Percentiles rank a stretch among this genome's conserved stretches.
These are phyloP conservation scores for Tonatia bakeri DNA, from an alignment of 2,113 vertebrate genomes.

Conservation along the genomic window DNA sequence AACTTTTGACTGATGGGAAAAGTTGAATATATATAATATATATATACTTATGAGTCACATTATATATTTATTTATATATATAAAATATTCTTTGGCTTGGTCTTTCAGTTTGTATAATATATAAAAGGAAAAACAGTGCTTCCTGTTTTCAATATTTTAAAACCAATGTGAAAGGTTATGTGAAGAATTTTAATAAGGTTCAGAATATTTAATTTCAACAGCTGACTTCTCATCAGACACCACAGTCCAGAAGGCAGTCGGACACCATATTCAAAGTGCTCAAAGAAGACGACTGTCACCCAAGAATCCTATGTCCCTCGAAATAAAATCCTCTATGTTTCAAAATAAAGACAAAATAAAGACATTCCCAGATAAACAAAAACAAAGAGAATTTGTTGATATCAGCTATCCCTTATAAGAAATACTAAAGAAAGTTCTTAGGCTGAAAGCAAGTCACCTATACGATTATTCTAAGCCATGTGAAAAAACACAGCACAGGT, in stretches of 20 bases:
- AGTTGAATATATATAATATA: background rate
- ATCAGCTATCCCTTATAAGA: background rate
- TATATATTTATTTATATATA: background rate
- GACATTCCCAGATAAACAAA: background rate
- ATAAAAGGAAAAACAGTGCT: background rate
- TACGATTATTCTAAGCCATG: background rate
- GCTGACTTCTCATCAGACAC: background rate
- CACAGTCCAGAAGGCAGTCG: background rate
- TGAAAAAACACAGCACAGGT: background rate
- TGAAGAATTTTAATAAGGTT: background rate
- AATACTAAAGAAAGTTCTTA: background rate
- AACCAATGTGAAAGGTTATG: background rate
- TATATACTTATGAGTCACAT: background rate
- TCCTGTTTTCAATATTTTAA: conserved; percentile 1
- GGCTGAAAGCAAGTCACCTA: background rate
- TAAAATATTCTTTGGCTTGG: background rate
- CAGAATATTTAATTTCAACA: background rate
- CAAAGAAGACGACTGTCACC: background rate
- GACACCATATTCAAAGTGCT: background rate
- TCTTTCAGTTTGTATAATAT: background rate
- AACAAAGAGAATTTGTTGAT: background rate
- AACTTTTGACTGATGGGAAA: background rate
- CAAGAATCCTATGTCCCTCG: background rate
- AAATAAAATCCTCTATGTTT: background rate
- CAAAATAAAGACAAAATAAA: background rate